Evolutionary conservation across 2,888 invertebrate species (phyloP).

Genomic region (Nemoura dubitans): DNA sequence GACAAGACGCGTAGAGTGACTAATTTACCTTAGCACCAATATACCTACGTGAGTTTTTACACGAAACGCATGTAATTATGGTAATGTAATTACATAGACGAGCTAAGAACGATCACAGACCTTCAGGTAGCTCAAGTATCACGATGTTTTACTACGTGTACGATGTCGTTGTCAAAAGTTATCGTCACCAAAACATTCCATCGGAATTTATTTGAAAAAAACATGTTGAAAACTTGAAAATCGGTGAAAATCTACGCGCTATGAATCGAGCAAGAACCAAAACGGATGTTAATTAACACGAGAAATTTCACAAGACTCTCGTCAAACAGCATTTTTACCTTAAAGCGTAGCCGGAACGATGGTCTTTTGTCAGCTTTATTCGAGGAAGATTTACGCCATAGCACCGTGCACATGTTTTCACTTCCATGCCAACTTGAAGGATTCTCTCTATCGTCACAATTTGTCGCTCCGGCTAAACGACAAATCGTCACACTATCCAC

Average conservation of each 20-base stretch:
- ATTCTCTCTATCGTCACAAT: neutral
- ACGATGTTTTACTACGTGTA: neutral
- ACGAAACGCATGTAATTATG: neutral
- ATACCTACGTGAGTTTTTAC: neutral
- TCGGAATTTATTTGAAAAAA: neutral
- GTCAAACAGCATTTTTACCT: neutral
- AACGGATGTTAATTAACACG: no score
- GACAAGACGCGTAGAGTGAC: neutral
- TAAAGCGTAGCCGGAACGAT: neutral
- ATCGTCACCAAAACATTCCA: neutral
- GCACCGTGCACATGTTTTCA: neutral
- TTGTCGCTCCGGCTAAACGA: neutral
- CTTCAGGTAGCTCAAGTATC: neutral
- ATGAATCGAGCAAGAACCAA: no score
- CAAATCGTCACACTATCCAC: neutral
- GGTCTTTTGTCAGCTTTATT: neutral
- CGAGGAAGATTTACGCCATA: neutral
- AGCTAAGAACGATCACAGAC: neutral
- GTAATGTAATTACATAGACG: neutral
- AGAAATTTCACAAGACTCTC: neutral
- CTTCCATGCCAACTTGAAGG: neutral
- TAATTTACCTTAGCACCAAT: neutral
- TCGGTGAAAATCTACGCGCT: neutral
- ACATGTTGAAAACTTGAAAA: neutral
- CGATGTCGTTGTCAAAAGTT: neutral